phyloP scores from a whole-genome alignment of 1,140 invertebrate species.

The Hycleus cichorii region DNA sequence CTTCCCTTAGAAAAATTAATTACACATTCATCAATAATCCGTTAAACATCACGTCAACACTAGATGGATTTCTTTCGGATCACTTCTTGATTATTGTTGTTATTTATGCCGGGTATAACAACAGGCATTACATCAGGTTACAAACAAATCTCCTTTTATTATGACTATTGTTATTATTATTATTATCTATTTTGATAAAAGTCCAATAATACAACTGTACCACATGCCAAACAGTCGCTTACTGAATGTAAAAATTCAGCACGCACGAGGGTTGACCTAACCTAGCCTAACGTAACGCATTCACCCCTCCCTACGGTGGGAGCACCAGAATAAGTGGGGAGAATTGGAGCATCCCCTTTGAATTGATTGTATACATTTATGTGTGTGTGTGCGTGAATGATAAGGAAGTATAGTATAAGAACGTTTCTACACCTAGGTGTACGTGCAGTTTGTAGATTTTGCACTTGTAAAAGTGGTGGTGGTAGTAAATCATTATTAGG shows the following conservation, averaged over 20 bases:
- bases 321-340: constrained; percentile 21
- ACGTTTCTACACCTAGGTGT: too few species aligned
- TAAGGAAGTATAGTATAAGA: neutral
- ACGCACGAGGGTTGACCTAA: constrained; percentile 35
- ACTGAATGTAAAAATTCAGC: constrained; percentile 30
- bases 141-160: neutral
- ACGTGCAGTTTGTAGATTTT: constrained; percentile 2
- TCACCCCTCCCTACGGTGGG: constrained; percentile 23
- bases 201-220: constrained; percentile 6
- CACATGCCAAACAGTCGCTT: constrained; percentile 24
- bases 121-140: neutral
- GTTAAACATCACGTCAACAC: too few species aligned
- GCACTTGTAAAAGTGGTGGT: constrained; percentile 3
- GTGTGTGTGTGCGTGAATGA: neutral
- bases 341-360: constrained; percentile 32
- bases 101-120: neutral
- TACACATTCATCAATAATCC: too few species aligned
- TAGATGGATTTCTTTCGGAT: too few species aligned
- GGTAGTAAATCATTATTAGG: neutral
- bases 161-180: too few species aligned
- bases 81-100: neutral
- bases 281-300: constrained; percentile 33
- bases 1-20: too few species aligned
- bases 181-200: neutral
- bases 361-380: too few species aligned